These are phyloP conservation scores for Diplodus sargus DNA, from an alignment of 2,797 vertebrate species.

Conservation along the genomic window DNA sequence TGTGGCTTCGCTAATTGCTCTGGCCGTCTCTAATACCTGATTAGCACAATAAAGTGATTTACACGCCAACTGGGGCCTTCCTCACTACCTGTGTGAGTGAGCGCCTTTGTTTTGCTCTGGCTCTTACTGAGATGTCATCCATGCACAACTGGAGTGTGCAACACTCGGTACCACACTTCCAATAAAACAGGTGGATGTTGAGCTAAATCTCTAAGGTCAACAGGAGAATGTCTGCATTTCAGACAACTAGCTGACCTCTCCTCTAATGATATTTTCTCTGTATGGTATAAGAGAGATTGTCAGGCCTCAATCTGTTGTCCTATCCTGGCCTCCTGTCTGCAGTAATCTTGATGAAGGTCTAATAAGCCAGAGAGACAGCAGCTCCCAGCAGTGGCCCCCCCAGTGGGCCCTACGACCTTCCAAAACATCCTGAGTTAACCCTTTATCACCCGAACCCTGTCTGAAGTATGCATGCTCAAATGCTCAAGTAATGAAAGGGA, in stretches of 20 bases:
- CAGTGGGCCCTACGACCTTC: conserved; percentile 39
- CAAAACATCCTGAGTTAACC: conserved; percentile 69
- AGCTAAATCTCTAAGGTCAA: conserved; percentile 16
- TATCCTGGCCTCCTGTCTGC: conserved; percentile 40
- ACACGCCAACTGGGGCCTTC: conserved; percentile 30
- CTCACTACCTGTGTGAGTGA: neutral
- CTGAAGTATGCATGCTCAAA: conserved; percentile 60
- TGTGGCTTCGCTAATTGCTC: conserved; percentile 60
- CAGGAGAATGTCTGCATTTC: conserved; percentile 1
- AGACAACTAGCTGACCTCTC: conserved; percentile 33
- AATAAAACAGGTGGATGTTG: neutral
- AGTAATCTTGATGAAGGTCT: conserved; percentile 72
- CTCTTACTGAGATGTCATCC: conserved; percentile 20
- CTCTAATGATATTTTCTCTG: conserved; percentile 64
- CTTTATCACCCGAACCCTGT: conserved; percentile 50
- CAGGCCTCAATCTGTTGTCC: conserved; percentile 54
- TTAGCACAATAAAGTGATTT: conserved; percentile 64
- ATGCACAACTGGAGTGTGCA: neutral
- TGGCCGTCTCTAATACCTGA: conserved; percentile 54
- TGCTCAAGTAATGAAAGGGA: conserved; percentile 81
- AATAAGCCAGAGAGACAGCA: conserved; percentile 65
- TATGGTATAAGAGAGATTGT: conserved; percentile 50
- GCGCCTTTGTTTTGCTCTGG: conserved; percentile 15
- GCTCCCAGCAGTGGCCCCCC: conserved; percentile 42
- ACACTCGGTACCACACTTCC: neutral